These are phyloP conservation scores for Drosophila lacteicornis DNA, from an alignment of 1,140 invertebrate species.

Conservation along the genomic window DNA sequence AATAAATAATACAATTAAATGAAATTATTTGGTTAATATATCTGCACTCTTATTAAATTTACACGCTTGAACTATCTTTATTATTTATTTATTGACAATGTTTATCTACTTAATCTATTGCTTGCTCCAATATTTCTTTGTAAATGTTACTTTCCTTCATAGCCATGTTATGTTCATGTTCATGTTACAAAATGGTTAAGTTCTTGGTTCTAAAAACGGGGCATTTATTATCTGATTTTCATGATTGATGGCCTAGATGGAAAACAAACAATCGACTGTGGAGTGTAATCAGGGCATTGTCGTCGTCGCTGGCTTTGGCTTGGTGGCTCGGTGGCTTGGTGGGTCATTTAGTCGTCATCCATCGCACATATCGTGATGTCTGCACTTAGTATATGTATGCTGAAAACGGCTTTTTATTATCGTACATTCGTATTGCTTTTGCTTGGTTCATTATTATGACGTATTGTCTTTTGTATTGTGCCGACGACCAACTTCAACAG, in stretches of 20 bases:
- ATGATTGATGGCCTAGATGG: conserved; percentile 30
- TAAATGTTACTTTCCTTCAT: background rate
- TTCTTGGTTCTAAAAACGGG: background rate
- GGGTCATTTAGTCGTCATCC: conserved; percentile 44
- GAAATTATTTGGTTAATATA: background rate
- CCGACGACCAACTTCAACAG: conserved; percentile 33
- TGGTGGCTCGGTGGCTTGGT: conserved; percentile 11
- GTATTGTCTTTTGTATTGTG: conserved; percentile 54
- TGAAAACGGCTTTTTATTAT: conserved; percentile 54
- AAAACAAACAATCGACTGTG: conserved; percentile 27
- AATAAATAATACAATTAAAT: background rate
- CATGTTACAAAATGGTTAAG: background rate
- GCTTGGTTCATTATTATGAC: conserved; percentile 52
- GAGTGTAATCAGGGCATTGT: conserved; percentile 41
- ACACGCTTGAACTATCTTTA: background rate
- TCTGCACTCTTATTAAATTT: background rate
- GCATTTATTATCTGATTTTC: conserved; percentile 1
- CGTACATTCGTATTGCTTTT: conserved; percentile 30
- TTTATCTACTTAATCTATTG: background rate
- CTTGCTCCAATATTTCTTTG: background rate
- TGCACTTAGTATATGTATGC: conserved; percentile 45
- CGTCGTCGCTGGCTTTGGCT: conserved; percentile 10
- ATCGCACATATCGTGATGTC: conserved; percentile 41
- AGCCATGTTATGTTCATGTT: background rate
- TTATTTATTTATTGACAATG: background rate